Percentiles rank a stretch among this genome's conserved stretches.
Conservation (phyloP, 2,888 invertebrate genomes). For the Parthenolecanium corni region DNA sequence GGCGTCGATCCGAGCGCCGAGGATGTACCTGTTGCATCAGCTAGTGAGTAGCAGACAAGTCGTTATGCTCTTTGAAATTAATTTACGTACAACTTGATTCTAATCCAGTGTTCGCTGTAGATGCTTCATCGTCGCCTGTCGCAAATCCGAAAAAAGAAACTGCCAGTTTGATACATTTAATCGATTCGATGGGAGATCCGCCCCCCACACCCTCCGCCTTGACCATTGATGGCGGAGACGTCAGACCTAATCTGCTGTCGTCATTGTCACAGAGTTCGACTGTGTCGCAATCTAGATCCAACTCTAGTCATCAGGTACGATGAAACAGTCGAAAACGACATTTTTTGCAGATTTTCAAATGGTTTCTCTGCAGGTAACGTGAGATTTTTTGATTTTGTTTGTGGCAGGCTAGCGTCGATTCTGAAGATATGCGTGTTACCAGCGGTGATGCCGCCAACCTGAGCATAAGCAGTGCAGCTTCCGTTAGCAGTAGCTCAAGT, state of each 20-base stretch:
- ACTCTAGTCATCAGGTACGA: slow-evolving; percentile 11
- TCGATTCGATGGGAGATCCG: slow-evolving; percentile 13
- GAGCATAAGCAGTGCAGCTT: slow-evolving; percentile 48
- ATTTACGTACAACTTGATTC: too few relatives aligned
- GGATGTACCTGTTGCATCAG: slow-evolving; percentile 20
- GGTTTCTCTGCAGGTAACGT: neutral
- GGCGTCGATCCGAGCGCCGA: slow-evolving; percentile 39
- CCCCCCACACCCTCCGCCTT: neutral
- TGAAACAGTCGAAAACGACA: too few relatives aligned
- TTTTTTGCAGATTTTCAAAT: too few relatives aligned
- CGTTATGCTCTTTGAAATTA: neutral
- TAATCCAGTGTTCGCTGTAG: neutral
- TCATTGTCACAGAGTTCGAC: slow-evolving; percentile 7
- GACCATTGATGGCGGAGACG: neutral
- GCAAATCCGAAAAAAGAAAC: slow-evolving; percentile 14
- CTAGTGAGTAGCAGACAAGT: neutral
- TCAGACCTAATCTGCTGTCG: slow-evolving; percentile 1
- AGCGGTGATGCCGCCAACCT: slow-evolving; percentile 20
- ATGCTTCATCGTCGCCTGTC: neutral
- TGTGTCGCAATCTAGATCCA: slow-evolving; percentile 13
- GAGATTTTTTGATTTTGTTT: neutral
- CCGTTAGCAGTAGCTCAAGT: slow-evolving; percentile 42
- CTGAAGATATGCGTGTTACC: slow-evolving; percentile 13
- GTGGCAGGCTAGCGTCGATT: slow-evolving; percentile 11
- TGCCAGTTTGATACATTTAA: slow-evolving; percentile 13